These are phyloP conservation scores for Pygoscelis antarcticus DNA, from an alignment of 2,113 vertebrate genomes.

Conservation along the genomic window DNA sequence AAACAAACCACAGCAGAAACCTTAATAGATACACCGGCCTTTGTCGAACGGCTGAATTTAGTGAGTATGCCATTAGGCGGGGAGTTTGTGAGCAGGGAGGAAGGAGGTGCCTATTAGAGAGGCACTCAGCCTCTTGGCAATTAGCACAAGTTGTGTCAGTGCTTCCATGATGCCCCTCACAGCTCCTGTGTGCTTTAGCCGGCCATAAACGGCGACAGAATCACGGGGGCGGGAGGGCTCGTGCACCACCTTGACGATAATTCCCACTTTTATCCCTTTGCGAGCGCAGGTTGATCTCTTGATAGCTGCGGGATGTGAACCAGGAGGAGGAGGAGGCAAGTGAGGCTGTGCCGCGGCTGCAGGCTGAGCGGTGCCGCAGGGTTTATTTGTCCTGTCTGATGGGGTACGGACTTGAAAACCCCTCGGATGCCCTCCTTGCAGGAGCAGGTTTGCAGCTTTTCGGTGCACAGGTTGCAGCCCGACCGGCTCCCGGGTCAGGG, in stretches of 20 bases:
- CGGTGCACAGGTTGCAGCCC: background rate
- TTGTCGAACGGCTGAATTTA: background rate
- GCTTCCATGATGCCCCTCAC: background rate
- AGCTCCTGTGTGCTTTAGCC: background rate
- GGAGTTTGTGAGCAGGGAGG: background rate
- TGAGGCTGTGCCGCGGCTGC: accelerated
- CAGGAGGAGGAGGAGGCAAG: background rate
- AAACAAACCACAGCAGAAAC: slow-evolving; percentile 40
- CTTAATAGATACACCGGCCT: background rate
- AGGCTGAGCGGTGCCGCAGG: background rate
- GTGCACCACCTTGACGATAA: accelerated
- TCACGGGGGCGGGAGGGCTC: accelerated
- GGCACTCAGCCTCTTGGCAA: background rate
- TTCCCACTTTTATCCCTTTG: background rate
- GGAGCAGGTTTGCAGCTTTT: background rate
- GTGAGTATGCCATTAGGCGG: background rate
- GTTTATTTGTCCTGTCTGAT: background rate
- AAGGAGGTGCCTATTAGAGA: background rate
- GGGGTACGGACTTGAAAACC: background rate
- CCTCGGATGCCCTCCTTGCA: accelerated
- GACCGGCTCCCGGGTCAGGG: background rate
- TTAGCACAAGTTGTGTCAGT: background rate
- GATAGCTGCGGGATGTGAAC: background rate
- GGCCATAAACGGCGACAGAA: background rate
- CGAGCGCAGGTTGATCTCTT: background rate